These are phyloP conservation scores for Conus betulinus DNA, from an alignment of 1,140 invertebrate species.

Conservation along the genomic window DNA sequence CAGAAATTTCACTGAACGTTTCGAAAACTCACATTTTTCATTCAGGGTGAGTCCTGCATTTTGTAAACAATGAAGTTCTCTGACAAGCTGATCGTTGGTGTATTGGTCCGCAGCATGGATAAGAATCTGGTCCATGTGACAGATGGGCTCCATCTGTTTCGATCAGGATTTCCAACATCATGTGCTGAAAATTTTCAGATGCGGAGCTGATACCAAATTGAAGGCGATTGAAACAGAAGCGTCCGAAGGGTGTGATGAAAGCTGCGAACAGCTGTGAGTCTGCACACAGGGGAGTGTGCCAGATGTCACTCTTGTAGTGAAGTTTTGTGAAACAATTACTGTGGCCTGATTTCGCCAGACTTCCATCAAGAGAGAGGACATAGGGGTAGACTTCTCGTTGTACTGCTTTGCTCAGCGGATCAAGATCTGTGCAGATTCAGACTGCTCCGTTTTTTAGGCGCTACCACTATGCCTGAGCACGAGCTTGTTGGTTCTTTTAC, in stretches of 20 bases:
- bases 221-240: constrained; percentile 69
- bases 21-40: constrained; percentile 27
- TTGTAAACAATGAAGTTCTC: constrained; percentile 53
- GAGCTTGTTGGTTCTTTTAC: constrained; percentile 27
- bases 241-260: constrained; percentile 71
- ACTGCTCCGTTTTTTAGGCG: constrained; percentile 41
- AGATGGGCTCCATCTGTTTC: constrained; percentile 29
- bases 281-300: constrained; percentile 36
- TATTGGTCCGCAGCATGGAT: constrained; percentile 48
- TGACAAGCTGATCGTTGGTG: constrained; percentile 52
- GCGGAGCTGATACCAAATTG: constrained; percentile 72
- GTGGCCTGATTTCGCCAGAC: constrained; percentile 46
- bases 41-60: constrained; percentile 64
- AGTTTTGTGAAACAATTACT: constrained; percentile 62
- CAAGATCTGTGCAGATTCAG: constrained; percentile 51
- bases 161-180: constrained; percentile 43
- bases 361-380: constrained; percentile 1
- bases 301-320: constrained; percentile 41
- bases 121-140: constrained; percentile 59
- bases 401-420: constrained; percentile 35
- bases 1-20: constrained; percentile 30
- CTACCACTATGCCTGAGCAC: constrained; percentile 16
- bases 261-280: constrained; percentile 43
- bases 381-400: constrained; percentile 1
- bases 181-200: constrained; percentile 48